Evolutionary conservation across 2,113 vertebrate species (phyloP), one percentile per base, ranked within the genome.

Genomic region (Cinclus cinclus): DNA sequence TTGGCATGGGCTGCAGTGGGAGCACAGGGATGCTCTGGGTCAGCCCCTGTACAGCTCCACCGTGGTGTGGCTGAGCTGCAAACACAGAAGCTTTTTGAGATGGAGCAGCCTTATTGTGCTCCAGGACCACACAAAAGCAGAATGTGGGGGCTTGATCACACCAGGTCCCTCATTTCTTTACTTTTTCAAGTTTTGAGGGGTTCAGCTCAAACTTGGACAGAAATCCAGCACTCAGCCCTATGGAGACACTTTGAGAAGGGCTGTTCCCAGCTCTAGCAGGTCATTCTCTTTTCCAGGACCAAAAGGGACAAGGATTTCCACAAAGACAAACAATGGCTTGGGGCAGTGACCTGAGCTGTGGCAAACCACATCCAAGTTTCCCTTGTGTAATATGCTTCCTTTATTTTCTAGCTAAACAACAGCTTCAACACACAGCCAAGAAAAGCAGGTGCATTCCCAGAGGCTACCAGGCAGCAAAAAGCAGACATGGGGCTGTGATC

Each of bases 141-240:
- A 22, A 1, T 1, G 5, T 5, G 27, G 2, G 3, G 7, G 24
- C 8, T 44, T 46, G 1, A 56, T 22, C 50, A 31, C 5, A 41
- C 27, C 35, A 71, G n/a, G 17, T 50, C 25, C 22, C 5, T 0
- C 0, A 8, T 52, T 60, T 39, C 22, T 13, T 65, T 21, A 50
- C 27, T 31, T 20, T 21, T 27, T 25, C 50, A n/a, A 14, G 21
- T 83, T 42, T 59, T 4, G 5, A 27, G 28, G 56, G 4, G 11
- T 20, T 79, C 47, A 68, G 56, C 11, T 27, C 39, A 16, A 6
- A 7, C n/a, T 31, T 17, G 20, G 39, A 39, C 30, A 41, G n/a
- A 41, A 44, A 2, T 4, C 21, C 81, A 39, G 42, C 55, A 6
- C 20, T 53, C 21, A 33, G 15, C 21, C 56, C 70, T 10, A 3